Percentiles rank a stretch among this genome's conserved stretches.
Evolutionary conservation across 2,888 invertebrate species (phyloP).

Genomic region (Neoscelio sp.): DNA sequence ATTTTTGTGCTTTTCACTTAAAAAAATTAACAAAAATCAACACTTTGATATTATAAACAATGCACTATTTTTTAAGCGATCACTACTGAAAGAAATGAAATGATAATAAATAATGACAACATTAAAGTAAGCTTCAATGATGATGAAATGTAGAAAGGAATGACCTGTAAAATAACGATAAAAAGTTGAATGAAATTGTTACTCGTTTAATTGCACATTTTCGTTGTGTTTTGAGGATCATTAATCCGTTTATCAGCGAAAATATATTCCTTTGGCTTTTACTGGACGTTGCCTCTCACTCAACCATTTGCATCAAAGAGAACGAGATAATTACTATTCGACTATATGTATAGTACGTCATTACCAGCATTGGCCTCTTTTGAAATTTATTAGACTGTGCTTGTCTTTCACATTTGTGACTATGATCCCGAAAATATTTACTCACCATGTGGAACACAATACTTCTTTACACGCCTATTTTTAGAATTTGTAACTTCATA

Average conservation of each 20-base stretch:
- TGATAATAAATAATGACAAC: too few species aligned
- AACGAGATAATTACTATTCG: constrained; percentile 38
- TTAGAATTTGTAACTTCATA: too few species aligned
- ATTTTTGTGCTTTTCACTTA: too few species aligned
- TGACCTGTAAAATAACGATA: too few species aligned
- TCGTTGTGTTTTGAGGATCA: constrained; percentile 11
- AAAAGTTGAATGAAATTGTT: constrained; percentile 4
- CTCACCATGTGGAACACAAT: not conserved
- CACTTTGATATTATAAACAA: too few species aligned
- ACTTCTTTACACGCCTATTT: not conserved
- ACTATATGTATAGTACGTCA: constrained; percentile 11
- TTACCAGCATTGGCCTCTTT: constrained; percentile 19
- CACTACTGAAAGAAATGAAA: too few species aligned
- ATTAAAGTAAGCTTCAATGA: not conserved
- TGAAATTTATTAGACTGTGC: constrained; percentile 45
- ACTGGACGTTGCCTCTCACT: constrained; percentile 27
- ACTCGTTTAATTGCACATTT: constrained; percentile 5
- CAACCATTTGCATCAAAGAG: constrained; percentile 32
- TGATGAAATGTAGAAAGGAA: not conserved
- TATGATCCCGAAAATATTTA: constrained; percentile 16
- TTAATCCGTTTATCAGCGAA: constrained; percentile 43
- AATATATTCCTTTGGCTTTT: constrained; percentile 42
- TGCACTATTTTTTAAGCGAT: too few species aligned
- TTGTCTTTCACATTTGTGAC: constrained; percentile 19
- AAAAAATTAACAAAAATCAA: too few species aligned